Percentiles rank a stretch among this genome's conserved stretches.
phyloP scores from a whole-genome alignment of 2,888 invertebrate genomes.

The Aspidiotus destructor region DNA sequence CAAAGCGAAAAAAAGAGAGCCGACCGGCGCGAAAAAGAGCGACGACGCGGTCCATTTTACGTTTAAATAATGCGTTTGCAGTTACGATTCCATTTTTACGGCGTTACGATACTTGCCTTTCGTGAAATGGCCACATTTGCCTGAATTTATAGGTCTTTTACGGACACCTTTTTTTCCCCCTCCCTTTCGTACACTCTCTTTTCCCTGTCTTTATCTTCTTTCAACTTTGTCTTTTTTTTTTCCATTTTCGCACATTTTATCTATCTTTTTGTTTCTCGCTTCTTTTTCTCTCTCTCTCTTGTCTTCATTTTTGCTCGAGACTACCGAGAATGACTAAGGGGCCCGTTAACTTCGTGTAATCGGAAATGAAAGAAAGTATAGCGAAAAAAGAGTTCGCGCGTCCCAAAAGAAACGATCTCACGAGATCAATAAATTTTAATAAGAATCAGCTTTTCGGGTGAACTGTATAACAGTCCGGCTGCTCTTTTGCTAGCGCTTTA shows the following conservation, averaged over 20 bases:
- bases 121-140: neutral
- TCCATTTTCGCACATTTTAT: too few species aligned
- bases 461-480: neutral
- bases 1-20: neutral
- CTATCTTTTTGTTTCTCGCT: too few species aligned
- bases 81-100: conserved; percentile 21
- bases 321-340: conserved; percentile 18
- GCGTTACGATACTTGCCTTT: neutral
- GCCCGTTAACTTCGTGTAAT: conserved; percentile 21
- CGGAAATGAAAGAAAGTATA: conserved; percentile 17
- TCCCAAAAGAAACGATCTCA: conserved; percentile 13
- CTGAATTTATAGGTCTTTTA: conserved; percentile 24
- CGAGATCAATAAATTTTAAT: conserved; percentile 26
- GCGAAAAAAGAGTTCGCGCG: conserved; percentile 12
- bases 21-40: neutral
- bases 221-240: too few species aligned
- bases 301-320: neutral
- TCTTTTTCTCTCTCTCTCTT: too few species aligned
- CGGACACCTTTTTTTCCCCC: neutral
- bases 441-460: conserved; percentile 6
- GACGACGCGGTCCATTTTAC: conserved; percentile 18
- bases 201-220: too few species aligned
- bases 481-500: too few species aligned
- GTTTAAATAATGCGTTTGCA: conserved; percentile 17
- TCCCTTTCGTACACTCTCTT: too few species aligned